These are phyloP conservation scores for Brachyhypopomus occidentalis DNA, from an alignment of 2,113 vertebrate species.

Conservation along the genomic window DNA sequence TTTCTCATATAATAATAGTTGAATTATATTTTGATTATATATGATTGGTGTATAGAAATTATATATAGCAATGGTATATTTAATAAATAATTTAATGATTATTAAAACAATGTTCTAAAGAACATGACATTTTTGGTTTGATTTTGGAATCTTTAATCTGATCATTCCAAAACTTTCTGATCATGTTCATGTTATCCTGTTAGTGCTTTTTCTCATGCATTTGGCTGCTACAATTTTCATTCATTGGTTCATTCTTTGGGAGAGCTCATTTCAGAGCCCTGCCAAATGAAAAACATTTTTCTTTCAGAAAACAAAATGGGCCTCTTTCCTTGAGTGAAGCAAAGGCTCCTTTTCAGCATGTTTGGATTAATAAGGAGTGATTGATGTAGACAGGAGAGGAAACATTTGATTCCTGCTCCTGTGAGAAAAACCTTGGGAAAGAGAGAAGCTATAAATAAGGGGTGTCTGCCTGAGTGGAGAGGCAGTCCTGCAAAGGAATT, in stretches of 20 bases:
- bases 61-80: too few species aligned
- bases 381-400: slow-evolving; percentile 72
- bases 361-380: slow-evolving; percentile 72
- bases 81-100: too few species aligned
- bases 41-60: too few species aligned
- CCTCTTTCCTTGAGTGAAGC: slow-evolving; percentile 48
- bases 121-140: too few species aligned
- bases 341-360: slow-evolving; percentile 49
- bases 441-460: slow-evolving; percentile 75
- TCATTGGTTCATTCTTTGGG: slow-evolving; percentile 23
- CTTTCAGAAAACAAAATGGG: slow-evolving; percentile 51
- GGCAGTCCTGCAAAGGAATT: slow-evolving; percentile 53
- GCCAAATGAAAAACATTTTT: slow-evolving; percentile 36
- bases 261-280: slow-evolving; percentile 37
- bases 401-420: slow-evolving; percentile 69
- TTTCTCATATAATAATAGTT: too few species aligned
- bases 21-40: too few species aligned
- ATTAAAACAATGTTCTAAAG: too few species aligned
- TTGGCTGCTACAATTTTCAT: not conserved
- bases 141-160: too few species aligned
- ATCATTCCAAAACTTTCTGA: not conserved
- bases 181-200: not conserved
- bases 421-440: slow-evolving; percentile 73
- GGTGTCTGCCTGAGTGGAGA: slow-evolving; percentile 52
- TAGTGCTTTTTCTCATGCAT: not conserved